A percentile compares a stretch with the other conserved stretches of the same genome.
phyloP scores from a whole-genome alignment of 2,113 vertebrate genomes.

The Tapirus terrestris region DNA sequence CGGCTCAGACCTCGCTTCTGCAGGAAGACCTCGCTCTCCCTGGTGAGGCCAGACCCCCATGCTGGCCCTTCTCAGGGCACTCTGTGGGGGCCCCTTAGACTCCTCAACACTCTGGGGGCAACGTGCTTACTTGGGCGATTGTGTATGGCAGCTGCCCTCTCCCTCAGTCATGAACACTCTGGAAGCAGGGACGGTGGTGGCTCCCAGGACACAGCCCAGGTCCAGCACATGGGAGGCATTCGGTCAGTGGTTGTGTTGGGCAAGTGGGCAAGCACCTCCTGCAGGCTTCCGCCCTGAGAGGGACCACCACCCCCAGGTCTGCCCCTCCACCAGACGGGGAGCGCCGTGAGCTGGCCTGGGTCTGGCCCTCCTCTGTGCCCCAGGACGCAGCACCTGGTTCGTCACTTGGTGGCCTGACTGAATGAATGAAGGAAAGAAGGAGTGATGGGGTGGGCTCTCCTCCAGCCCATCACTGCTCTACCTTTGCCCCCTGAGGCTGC shows the following conservation, averaged over 20 bases:
- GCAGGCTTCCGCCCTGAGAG: neutral
- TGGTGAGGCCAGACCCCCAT: accelerated
- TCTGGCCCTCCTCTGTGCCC: neutral
- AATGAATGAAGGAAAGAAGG: no score
- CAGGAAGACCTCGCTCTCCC: neutral
- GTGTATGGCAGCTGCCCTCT: neutral
- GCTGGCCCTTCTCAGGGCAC: neutral
- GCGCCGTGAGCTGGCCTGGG: accelerated
- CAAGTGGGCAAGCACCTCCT: neutral
- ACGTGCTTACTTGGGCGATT: no score
- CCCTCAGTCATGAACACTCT: accelerated
- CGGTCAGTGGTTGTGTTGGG: neutral
- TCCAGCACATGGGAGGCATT: neutral
- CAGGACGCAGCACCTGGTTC: no score
- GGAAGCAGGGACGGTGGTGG: accelerated
- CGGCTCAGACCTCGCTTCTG: neutral
- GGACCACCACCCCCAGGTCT: neutral
- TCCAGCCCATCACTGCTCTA: neutral
- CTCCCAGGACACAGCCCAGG: neutral
- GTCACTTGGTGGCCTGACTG: neutral
- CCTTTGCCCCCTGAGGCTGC: neutral
- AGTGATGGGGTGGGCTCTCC: accelerated
- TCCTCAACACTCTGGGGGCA: neutral
- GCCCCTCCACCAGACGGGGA: neutral
- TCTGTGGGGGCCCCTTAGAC: neutral